Base-by-base conservation (phyloP, 2,113 vertebrate species). In the Synchiropus splendidus region DNA sequence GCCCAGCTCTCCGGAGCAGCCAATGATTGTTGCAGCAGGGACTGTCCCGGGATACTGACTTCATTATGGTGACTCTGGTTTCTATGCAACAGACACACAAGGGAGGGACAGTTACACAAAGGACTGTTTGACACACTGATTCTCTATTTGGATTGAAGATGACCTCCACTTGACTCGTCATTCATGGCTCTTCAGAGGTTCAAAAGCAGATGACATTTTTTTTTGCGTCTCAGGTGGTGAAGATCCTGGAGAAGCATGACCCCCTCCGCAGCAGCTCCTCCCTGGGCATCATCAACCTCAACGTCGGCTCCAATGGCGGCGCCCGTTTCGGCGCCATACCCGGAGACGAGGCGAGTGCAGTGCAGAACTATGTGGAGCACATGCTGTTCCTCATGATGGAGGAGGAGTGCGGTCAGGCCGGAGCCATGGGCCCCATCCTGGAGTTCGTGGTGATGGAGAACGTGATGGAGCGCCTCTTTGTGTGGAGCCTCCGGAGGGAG, bases 331-430 rank as follows among this genome's bases (percentile, higher is more conserved):
- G 88, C 5, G 41, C 82, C 14, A 66, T 98, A 61, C 89, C 92
- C 6, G 70, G 85, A 2, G 95, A 99, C 14, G 94, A 99, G 78
- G 90, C 91, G 34, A 98, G 78, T 10, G 89, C 92, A 0, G 95
- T 99, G 56, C 95, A 97, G 77, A 99, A 99, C 77, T 98, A 99
- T 0, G 94, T 98, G 44, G 95, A 98, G 39, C 92, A 99, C 73
- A 99, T 99, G 94, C 84, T 98, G 6, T 89, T 94, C 55, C 78
- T 98, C 58, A 59, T 98, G 31, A 97, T 94, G 51, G 93, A 98
- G 61, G 95, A 99, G 50, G 85, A 84, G 39, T 75, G 87, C 45
- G 91, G 89, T 6, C 88, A 88, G 78, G 86, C 72, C 1, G 86
- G 86, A 4, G 89, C 90, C 0, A 98, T 99, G 95, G 95, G 94